Base-by-base conservation (phyloP, 2,888 invertebrate species). In the Cheilosia grossa region DNA sequence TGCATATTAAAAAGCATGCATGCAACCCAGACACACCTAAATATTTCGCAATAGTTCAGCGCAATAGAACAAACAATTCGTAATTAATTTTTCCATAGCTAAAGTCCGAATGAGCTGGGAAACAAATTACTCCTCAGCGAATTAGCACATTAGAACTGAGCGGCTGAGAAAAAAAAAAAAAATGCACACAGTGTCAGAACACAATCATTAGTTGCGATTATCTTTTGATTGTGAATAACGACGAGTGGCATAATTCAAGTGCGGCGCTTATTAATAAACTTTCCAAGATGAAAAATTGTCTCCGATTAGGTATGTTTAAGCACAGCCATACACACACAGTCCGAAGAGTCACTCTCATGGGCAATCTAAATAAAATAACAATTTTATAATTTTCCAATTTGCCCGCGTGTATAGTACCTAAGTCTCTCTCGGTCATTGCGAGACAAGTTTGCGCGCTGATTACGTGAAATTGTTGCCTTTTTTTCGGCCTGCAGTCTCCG, bases 1-100 rank as follows among this genome's bases (percentile, higher is more conserved):
- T 85, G 81, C 81, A 75, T 85, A 85, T 85, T 85, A 85, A 63
- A 61, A 64, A 81, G 61, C 54, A 37, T 81, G 85, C 85, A 85
- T 81, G 85, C 85, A 77, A 75, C 42, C 19, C 10, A 44, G 75
- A 47, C 80, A 85, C 81, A 81, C 85, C 85, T 85, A 64, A 69
- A 74, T 64, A 51, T 58, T 73, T 63, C 10, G 77, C 77, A 72
- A 79, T 58, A 63, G 27, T 66, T 80, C 49, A 67, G 40, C 37
- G 58, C 49, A 47, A 42, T 17, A 58, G 30, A 51, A 58, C 33
- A 79, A 74, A 80, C 75, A 85, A 80, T 85, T 73, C 72, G 72
- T 72, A 73, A 81, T 85, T 85, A 77, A 81, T 85, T 85, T 73
- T 54, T 30, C 21, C 13, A 69, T 47, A 40, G 42, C 30, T 17